A percentile compares a stretch with the other conserved stretches of the same genome.
Conservation (phyloP, 1,140 invertebrate genomes). For the Drosophila tani region DNA sequence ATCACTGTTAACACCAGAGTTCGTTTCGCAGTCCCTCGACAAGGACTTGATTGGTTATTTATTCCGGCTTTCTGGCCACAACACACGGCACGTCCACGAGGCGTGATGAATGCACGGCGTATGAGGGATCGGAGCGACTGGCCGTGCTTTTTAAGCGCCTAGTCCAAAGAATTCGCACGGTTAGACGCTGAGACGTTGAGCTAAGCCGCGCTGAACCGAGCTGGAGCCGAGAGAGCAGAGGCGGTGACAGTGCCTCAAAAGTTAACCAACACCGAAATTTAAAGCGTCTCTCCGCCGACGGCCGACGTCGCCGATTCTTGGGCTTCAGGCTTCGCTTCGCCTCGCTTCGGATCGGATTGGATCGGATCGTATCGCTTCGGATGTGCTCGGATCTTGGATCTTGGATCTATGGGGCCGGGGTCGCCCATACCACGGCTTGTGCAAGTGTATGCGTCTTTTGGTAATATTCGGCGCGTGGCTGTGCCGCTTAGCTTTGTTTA, state of each 20-base stretch:
- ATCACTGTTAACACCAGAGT: conserved; percentile 50
- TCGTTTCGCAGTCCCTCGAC: conserved; percentile 49
- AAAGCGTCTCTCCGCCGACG: conserved; percentile 42
- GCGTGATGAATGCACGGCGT: conserved; percentile 78
- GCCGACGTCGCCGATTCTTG: conserved; percentile 58
- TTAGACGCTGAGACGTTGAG: conserved; percentile 44
- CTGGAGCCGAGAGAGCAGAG: conserved; percentile 48
- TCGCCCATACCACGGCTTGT: conserved; percentile 28
- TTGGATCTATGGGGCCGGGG: conserved; percentile 32
- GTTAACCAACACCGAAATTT: conserved; percentile 62
- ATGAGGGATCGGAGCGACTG: conserved; percentile 66
- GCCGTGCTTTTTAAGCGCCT: conserved; percentile 79
- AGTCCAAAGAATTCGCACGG: conserved; percentile 73
- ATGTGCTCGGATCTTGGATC: conserved; percentile 20
- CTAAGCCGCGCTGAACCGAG: conserved; percentile 33
- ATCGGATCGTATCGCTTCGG: not conserved
- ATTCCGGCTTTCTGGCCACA: conserved; percentile 19
- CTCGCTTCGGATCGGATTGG: conserved; percentile 2
- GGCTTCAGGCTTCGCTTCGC: conserved; percentile 34
- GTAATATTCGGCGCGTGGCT: conserved; percentile 58
- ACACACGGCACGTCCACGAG: conserved; percentile 73
- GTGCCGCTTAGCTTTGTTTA: conserved; percentile 7
- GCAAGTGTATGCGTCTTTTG: conserved; percentile 6
- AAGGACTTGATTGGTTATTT: conserved; percentile 48
- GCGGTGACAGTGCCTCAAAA: conserved; percentile 58